Evolutionary conservation across 1,140 invertebrate genomes (phyloP).

Genomic region (Brachionus angularis): DNA sequence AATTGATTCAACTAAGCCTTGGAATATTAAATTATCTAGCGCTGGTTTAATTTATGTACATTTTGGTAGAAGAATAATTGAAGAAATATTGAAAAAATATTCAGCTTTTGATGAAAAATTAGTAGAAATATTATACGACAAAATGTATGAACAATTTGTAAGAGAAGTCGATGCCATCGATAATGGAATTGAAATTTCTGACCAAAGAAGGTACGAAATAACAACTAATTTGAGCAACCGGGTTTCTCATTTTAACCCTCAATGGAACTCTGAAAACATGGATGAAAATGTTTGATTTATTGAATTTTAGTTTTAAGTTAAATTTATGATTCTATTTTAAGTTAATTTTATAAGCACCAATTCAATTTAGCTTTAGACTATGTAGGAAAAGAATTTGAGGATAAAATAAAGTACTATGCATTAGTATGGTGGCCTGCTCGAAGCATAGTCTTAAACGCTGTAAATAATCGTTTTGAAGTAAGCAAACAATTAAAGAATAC

Average conservation of each 20-base stretch:
- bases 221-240: constrained; percentile 71
- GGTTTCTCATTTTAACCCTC: constrained; percentile 74
- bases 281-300: constrained; percentile 53
- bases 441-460: constrained; percentile 66
- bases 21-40: constrained; percentile 76
- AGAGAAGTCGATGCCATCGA: constrained; percentile 93
- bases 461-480: constrained; percentile 67
- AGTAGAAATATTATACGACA: constrained; percentile 67
- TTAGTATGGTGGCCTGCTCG: constrained; percentile 78
- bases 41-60: constrained; percentile 88
- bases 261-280: constrained; percentile 70
- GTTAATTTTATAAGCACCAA: constrained; percentile 39
- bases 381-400: constrained; percentile 75
- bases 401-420: constrained; percentile 67
- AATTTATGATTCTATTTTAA: too few species aligned
- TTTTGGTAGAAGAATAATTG: constrained; percentile 78
- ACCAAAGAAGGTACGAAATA: constrained; percentile 67
- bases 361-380: constrained; percentile 67
- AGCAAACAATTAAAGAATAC: too few species aligned
- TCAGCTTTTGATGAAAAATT: constrained; percentile 47
- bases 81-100: constrained; percentile 52
- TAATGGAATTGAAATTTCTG: constrained; percentile 75
- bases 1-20: constrained; percentile 61
- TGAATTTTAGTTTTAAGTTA: too few species aligned
- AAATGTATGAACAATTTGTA: constrained; percentile 82